Conservation (phyloP, 1,140 invertebrate genomes). For the Phthorimaea operculella region DNA sequence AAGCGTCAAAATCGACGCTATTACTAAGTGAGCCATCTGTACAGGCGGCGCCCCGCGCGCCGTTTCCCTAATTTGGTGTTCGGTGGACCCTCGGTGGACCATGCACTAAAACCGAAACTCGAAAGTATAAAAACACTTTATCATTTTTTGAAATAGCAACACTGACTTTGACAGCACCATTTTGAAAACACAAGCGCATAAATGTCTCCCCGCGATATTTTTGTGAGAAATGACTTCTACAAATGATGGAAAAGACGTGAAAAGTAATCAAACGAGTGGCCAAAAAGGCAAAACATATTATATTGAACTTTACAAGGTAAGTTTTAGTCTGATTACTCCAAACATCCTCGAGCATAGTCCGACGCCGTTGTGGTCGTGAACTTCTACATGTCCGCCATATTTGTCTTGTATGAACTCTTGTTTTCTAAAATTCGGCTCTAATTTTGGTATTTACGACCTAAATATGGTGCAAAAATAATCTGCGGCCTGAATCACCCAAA, state of each 20-base stretch:
- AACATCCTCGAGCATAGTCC: slow-evolving; percentile 29
- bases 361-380: slow-evolving; percentile 62
- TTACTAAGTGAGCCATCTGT: too few species aligned
- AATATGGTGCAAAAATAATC: background rate
- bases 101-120: too few species aligned
- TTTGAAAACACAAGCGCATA: slow-evolving; percentile 66
- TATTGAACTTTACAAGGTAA: slow-evolving; percentile 65
- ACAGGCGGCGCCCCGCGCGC: too few species aligned
- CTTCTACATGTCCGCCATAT: slow-evolving; percentile 64
- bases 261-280: slow-evolving; percentile 59
- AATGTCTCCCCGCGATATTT: slow-evolving; percentile 67
- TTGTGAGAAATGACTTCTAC: slow-evolving; percentile 68
- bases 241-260: slow-evolving; percentile 68
- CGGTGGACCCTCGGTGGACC: too few species aligned
- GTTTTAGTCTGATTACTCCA: slow-evolving; percentile 35
- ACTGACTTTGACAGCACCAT: slow-evolving; percentile 60
- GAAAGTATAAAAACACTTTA: too few species aligned
- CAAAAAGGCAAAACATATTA: slow-evolving; percentile 60
- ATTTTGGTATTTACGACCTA: slow-evolving; percentile 4
- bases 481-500: background rate
- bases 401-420: slow-evolving; percentile 52
- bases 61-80: too few species aligned
- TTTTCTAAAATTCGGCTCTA: slow-evolving; percentile 42
- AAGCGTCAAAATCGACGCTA: too few species aligned
- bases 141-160: slow-evolving; percentile 28